Base-by-base conservation (phyloP, 1,140 invertebrate genomes). In the Armadillidium nasatum region DNA sequence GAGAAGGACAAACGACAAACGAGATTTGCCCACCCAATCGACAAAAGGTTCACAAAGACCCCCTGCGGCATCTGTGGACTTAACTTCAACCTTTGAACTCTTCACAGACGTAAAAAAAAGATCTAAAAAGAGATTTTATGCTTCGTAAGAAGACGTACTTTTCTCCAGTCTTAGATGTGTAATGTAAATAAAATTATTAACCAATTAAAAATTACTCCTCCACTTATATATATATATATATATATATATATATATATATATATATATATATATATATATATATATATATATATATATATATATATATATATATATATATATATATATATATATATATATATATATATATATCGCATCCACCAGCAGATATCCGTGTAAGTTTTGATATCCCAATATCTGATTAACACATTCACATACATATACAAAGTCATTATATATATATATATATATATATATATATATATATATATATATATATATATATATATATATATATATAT, bases 261-360 rank as follows among this genome's bases (percentile, higher is more conserved):
- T 33, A 33, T 33, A 33, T 33, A 33, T 6, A 3, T 33, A 33
- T 33, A 33, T 33, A 33, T 33, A 33, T 33, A 33, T 33, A 33
- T 33, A 33, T 33, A 33, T 33, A 33, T 33, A 33, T 33, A 33
- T 33, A 33, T 33, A 33, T 33, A 33, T 33, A 33, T 33, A 33
- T 33, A 33, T n/a, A 33, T 33, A 33, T 33, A n/a, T 33, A 33
- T 33, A 33, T 33, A 33, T 33, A 33, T n/a, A 33, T 33, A 33
- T 33, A 33, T 33, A 33, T 33, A 33, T 33, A 33, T 71, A 71
- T 71, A 71, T 71, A 23, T 71, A 71, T 71, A 33, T 71, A 60
- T 60, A 71, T 71, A 71, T 71, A 71, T 71, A 71, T 71, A 71
- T 71, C n/a, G n/a, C n/a, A n/a, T n/a, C n/a, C n/a, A n/a, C n/a